phyloP scores from a whole-genome alignment of 2,797 vertebrate species.

The Falco biarmicus region DNA sequence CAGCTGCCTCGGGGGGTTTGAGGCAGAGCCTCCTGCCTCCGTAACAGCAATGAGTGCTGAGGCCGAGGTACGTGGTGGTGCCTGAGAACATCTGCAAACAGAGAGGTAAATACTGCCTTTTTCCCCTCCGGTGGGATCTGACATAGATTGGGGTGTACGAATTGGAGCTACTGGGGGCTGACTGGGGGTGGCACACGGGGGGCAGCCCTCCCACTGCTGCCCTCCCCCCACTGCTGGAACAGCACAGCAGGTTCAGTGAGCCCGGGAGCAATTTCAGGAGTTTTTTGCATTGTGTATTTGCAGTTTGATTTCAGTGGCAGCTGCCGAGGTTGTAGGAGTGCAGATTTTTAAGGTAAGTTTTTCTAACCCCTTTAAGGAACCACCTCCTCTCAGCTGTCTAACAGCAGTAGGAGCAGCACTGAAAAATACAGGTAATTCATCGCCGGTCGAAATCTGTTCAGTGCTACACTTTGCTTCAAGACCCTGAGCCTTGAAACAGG shows the following conservation, averaged over 20 bases:
- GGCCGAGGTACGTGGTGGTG: not conserved
- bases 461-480: not conserved
- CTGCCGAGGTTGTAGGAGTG: not conserved
- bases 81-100: not conserved
- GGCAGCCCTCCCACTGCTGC: not conserved
- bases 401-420: not conserved
- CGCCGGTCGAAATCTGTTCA: not conserved
- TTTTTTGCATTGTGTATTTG: not conserved
- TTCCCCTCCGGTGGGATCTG: not conserved
- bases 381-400: not conserved
- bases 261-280: not conserved
- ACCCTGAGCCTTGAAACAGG: not conserved
- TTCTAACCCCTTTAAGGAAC: not conserved
- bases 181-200: accelerated
- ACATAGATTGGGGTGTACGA: not conserved
- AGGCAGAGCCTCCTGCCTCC: not conserved
- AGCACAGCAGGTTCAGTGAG: not conserved
- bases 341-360: not conserved
- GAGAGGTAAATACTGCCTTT: not conserved
- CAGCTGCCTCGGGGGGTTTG: not conserved
- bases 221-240: not conserved
- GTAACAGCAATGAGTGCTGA: not conserved
- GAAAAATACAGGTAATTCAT: not conserved
- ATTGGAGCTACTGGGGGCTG: not conserved
- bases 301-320: not conserved